Base-by-base conservation (phyloP, 2,797 vertebrate genomes). In the Tapera naevia region DNA sequence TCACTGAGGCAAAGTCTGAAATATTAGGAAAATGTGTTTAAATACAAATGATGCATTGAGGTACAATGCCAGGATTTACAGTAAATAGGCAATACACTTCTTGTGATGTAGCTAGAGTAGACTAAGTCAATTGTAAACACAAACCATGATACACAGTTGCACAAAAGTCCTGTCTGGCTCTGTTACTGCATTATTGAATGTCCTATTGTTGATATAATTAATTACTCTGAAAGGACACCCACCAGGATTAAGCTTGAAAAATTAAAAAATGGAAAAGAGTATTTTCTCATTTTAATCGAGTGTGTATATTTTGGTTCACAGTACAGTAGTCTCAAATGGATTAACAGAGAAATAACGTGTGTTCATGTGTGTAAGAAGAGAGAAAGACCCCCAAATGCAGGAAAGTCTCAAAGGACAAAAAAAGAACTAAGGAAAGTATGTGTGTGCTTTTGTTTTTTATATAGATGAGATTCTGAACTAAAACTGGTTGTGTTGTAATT, bases 1-100 rank as follows among this genome's bases (percentile, higher is more conserved):
- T 98, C 98, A 91, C 98, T 97, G 58, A 97, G 94, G 69, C 81
- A 94, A 93, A 98, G 86, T 91, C 98, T 99, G 93, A 85, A 93
- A 91, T 83, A 73, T 88, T 85, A 76, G n/a, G 54, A 37, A 86
- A 27, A 82, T 56, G 2, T 22, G 57, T 88, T 80, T 86, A 60
- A 84, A 69, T 43, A 56, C 14, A 73, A 66, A 37, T 21, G 5
- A 62, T 24, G 10, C 1, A 0, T 43, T 22, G 14, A n/a, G 51
- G 19, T 66, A n/a, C 23, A 19, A 21, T 16, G 22, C 46, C 80
- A 86, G 62, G 57, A 91, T 62, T 84, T 89, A 81, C 22, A 57
- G 45, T 35, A 82, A 88, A 22, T 3, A 41, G 78, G 22, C 18
- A 64, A 15, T 10, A 18, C 9, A 25, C 7, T 72, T 61, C 37